Evolutionary conservation across 53 echinoderm and acorn worm species (phyloP), one percentile per base, ranked within the genome.

Genomic region (Stichopus horrens): DNA sequence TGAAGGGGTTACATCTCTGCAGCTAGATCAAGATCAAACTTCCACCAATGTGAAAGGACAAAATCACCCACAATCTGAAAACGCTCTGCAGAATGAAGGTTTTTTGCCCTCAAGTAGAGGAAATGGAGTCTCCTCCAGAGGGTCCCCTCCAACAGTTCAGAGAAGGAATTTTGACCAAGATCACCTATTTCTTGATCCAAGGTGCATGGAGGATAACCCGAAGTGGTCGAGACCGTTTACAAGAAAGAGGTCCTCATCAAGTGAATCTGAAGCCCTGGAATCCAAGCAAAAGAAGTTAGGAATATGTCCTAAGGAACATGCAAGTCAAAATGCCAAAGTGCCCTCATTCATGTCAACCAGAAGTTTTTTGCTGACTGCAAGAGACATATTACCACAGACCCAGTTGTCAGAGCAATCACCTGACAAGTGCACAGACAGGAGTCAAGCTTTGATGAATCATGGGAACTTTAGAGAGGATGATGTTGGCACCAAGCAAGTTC

Each of bases 291-390:
- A 71, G 71, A 7, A n/a, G 14, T 7, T 71, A 19, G 19, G 71
- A 18, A 71, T 18, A n/a, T 13, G n/a, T 71, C n/a, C 71, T 20
- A 71, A 7, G 18, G 16, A 71, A 4, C 71, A 71, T 16, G 63
- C 63, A 63, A 63, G 7, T 16, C 10, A 10, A 13, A 71, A 71
- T 13, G 6, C 71, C 71, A 71, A 71, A 71, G n/a, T 6, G 77
- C 54, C 2, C 0, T 53, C 14, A 85, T 85, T 85, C 52, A 63
- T 85, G 85, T 85, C 85, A 68, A 85, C 65, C 13, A 67, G 23
- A 11, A 85, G 85, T 68, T 85, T 85, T 65, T 13, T 85, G 20
- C 66, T 58, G 13, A 8, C 85, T 63, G 85, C 85, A 37, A 67
- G 53, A 59, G 85, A 85, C 66, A 0, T 85, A 58, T 23, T 85